Base-by-base conservation (phyloP, 2,888 invertebrate genomes). In the Ellobium chinense region DNA sequence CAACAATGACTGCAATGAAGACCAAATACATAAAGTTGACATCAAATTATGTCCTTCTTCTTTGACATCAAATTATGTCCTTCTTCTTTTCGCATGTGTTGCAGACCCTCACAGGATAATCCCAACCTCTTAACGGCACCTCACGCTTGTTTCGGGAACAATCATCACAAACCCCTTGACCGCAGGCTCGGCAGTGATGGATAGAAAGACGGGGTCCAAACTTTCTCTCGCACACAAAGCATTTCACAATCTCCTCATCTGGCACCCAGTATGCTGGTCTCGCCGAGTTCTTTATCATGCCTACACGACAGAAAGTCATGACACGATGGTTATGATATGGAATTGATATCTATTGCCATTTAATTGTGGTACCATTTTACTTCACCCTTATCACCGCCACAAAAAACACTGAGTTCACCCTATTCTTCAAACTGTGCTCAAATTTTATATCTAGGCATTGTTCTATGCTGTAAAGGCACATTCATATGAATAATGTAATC, bases 231-330 rank as follows among this genome's bases (percentile, higher is more conserved):
- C 97, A 97, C 18, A 95, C 94, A 82, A 93, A 94, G 91, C 97
- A 97, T 77, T 93, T 92, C 29, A 94, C 94, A 73, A 96, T 95
- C 88, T 96, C 95, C 5, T 94, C 94, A 91, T 97, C 97, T 0
- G 96, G 96, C 46, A 95, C 95, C 97, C 97, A 97, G 92, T 97
- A 97, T 0, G 95, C 93, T 0, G 97, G 97, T 58, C 96, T 94
- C 5, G 95, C 96, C 4, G 95, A 94, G 85, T 96, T 96, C 92
- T 96, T 96, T 68, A 97, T 78, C 78, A 91, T 85, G 31, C 88
- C 92, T 91, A 78, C 81, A 84, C 5, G 56, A 68, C 77, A 29
- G 39, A 73, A n/a, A n/a, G n/a, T n/a, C n/a, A n/a, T n/a, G n/a
- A n/a, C n/a, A n/a, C n/a, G n/a, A n/a, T n/a, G n/a, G n/a, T n/a